A percentile compares a stretch with the other conserved stretches of the same genome.
These are phyloP conservation scores for Melanostigma gelatinosum DNA, from an alignment of 2,113 vertebrate species.

Conservation along the genomic window DNA sequence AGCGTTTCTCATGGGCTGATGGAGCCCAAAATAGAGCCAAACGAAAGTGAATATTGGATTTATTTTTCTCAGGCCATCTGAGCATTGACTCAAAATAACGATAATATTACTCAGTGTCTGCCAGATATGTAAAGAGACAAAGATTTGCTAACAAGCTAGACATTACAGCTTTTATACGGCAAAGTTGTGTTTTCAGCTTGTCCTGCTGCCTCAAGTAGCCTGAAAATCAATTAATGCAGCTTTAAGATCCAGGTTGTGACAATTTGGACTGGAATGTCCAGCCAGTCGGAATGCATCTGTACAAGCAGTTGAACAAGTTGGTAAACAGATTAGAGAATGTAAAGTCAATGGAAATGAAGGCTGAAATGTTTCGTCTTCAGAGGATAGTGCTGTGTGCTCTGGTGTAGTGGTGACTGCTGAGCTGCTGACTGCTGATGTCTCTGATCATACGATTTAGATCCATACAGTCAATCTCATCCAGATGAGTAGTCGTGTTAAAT, in stretches of 20 bases:
- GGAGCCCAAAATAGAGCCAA: not conserved
- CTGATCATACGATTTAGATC: constrained; percentile 11
- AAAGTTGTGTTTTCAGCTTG: not conserved
- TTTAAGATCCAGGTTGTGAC: constrained; percentile 1
- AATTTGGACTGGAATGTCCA: not conserved
- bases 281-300: not conserved
- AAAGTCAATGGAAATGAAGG: constrained; percentile 22
- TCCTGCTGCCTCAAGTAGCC: not conserved
- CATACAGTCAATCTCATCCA: constrained; percentile 19
- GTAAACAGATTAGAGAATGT: constrained; percentile 31
- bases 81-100: not conserved
- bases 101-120: not conserved
- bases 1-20: not conserved
- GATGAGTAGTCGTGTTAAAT: constrained; percentile 12
- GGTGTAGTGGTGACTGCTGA: constrained; percentile 27
- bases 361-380: constrained; percentile 48
- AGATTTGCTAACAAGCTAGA: not conserved
- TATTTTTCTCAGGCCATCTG: not conserved
- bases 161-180: not conserved
- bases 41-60: not conserved
- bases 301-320: not conserved
- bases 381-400: constrained; percentile 65
- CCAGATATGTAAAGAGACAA: not conserved
- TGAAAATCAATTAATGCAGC: not conserved
- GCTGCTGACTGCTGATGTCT: constrained; percentile 39